Percentiles rank a stretch among this genome's conserved stretches.
phyloP scores from a whole-genome alignment of 2,888 invertebrate genomes.

The Lasioglossum zephyrum region DNA sequence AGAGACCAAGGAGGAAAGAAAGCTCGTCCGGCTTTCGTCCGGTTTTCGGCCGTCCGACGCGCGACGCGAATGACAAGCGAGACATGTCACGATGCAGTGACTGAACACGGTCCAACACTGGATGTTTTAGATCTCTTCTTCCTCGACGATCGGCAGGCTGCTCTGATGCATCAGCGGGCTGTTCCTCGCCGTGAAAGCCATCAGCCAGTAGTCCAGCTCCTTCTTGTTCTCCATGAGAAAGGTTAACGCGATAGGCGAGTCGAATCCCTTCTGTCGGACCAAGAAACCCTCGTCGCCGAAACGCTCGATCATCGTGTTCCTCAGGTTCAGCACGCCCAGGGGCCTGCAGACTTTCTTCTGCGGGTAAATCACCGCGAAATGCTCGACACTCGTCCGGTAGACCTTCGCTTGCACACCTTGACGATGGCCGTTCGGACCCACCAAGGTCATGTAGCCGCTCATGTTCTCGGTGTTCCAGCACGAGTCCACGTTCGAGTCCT shows the following conservation, averaged over 20 bases:
- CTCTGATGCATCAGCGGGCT: conserved; percentile 86
- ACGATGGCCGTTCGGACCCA: conserved; percentile 86
- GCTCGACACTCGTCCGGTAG: conserved; percentile 88
- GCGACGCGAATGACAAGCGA: conserved; percentile 21
- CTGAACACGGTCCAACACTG: not conserved
- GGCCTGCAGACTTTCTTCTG: conserved; percentile 88
- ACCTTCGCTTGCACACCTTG: conserved; percentile 88
- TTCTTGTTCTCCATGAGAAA: conserved; percentile 86
- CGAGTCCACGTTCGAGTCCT: conserved; percentile 82
- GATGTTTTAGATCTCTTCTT: conserved; percentile 86
- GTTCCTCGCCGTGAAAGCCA: conserved; percentile 86
- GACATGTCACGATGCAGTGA: conserved; percentile 37
- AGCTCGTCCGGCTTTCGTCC: conserved; percentile 61
- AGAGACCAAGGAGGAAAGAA: conserved; percentile 6
- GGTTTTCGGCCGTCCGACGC: conserved; percentile 50
- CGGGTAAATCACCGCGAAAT: conserved; percentile 88
- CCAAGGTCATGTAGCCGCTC: conserved; percentile 87
- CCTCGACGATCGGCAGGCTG: conserved; percentile 87
- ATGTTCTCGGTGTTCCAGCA: conserved; percentile 87
- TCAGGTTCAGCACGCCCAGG: conserved; percentile 87
- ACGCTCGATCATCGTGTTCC: conserved; percentile 87
- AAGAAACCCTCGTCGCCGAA: conserved; percentile 86
- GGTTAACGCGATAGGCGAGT: conserved; percentile 87
- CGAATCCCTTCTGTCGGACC: conserved; percentile 88
- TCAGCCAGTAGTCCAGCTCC: conserved; percentile 87